These are phyloP conservation scores for Campylorhamphus procurvoides DNA, from an alignment of 2,113 vertebrate species.

Conservation along the genomic window DNA sequence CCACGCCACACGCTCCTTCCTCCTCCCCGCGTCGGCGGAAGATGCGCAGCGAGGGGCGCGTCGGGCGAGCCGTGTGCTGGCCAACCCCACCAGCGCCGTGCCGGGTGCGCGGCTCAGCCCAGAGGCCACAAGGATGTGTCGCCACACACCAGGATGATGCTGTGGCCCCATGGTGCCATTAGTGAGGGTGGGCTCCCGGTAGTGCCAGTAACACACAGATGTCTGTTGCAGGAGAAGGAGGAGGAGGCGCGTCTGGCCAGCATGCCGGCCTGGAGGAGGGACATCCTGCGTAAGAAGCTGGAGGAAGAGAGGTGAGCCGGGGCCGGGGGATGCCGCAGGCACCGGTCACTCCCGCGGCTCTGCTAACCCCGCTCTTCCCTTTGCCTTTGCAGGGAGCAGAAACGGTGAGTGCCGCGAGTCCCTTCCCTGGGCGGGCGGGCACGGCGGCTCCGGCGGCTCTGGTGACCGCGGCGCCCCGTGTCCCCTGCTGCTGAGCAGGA, in stretches of 20 bases:
- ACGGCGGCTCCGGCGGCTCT: not conserved
- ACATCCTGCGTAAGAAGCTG: slow-evolving; percentile 95
- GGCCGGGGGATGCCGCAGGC: not conserved
- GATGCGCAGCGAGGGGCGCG: not conserved
- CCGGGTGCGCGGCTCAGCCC: not conserved
- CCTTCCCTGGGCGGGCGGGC: not conserved
- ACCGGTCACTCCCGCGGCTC: not conserved
- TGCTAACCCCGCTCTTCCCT: not conserved
- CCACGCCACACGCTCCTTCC: slow-evolving; percentile 44
- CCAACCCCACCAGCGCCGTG: not conserved
- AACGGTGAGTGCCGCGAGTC: slow-evolving; percentile 84
- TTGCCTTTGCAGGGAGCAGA: slow-evolving; percentile 85
- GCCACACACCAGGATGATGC: not conserved
- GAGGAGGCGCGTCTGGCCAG: slow-evolving; percentile 87
- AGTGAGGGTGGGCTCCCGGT: not conserved
- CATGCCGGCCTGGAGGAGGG: slow-evolving; percentile 96
- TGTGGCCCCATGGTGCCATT: not conserved
- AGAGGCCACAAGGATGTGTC: not conserved
- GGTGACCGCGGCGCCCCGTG: not conserved
- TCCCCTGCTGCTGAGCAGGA: slow-evolving; percentile 72
- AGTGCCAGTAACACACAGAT: not conserved
- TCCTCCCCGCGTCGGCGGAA: not conserved
- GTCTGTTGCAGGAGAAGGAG: slow-evolving; percentile 84
- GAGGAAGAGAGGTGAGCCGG: slow-evolving; percentile 91
- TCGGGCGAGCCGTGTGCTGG: not conserved